phyloP scores from a whole-genome alignment of 1,140 invertebrate species.

The Drosophila simulans region DNA sequence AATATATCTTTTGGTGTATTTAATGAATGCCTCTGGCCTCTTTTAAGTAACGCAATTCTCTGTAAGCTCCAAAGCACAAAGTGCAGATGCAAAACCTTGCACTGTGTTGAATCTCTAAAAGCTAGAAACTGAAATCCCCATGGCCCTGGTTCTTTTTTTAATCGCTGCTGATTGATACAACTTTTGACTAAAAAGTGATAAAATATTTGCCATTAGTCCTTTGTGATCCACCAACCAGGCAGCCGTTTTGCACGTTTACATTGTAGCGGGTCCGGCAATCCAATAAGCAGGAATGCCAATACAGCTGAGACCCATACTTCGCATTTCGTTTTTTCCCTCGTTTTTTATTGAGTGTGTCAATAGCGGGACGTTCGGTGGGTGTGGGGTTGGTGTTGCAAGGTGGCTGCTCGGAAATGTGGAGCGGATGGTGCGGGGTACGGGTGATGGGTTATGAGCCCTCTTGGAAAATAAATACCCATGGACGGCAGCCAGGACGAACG shows the following conservation, averaged over 20 bases:
- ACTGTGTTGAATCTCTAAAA: not conserved
- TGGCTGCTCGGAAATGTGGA: not conserved
- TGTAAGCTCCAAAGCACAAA: not conserved
- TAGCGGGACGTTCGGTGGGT: conserved; percentile 1
- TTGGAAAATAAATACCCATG: conserved; percentile 45
- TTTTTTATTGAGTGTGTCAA: conserved; percentile 37
- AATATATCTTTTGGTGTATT: not conserved
- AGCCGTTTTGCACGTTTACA: conserved; percentile 28
- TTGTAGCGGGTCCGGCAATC: conserved; percentile 20
- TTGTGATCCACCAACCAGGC: conserved; percentile 11
- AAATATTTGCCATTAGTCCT: conserved; percentile 39
- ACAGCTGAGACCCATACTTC: conserved; percentile 26
- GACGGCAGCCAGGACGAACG: conserved; percentile 28
- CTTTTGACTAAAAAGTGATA: conserved; percentile 16
- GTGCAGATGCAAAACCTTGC: not conserved
- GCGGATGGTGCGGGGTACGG: no score
- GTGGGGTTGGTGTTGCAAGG: not conserved
- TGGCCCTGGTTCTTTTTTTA: not conserved
- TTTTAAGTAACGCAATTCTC: not conserved
- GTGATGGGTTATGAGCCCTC: not conserved
- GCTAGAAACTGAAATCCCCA: not conserved
- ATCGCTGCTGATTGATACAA: conserved; percentile 25
- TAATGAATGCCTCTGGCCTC: not conserved
- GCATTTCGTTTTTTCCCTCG: not conserved
- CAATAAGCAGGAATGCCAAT: conserved; percentile 54